Evolutionary conservation across 2,113 vertebrate genomes (phyloP).

Genomic region (Polypterus bichir): DNA sequence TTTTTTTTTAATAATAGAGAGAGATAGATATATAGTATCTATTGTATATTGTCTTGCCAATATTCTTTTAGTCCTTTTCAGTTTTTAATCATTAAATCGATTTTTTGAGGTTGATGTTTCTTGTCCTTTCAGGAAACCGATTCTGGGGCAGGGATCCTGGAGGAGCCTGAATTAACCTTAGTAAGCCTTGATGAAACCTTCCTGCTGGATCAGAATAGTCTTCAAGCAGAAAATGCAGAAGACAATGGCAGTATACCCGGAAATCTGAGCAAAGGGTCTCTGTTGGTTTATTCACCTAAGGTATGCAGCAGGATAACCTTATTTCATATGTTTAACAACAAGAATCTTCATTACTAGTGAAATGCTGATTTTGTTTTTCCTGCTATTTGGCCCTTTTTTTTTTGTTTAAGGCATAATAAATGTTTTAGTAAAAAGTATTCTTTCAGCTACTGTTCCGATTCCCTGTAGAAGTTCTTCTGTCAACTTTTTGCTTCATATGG

Average conservation of each 20-base stretch:
- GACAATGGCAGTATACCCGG: not conserved
- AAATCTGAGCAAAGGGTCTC: not conserved
- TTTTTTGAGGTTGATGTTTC: not conserved
- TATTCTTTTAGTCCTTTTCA: too few species aligned
- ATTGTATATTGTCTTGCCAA: too few species aligned
- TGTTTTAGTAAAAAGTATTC: too few species aligned
- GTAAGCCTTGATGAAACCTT: constrained; percentile 61
- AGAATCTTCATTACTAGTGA: too few species aligned
- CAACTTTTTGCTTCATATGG: too few species aligned
- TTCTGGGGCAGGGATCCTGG: constrained; percentile 66
- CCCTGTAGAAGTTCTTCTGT: too few species aligned
- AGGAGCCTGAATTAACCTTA: constrained; percentile 73
- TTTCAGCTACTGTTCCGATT: too few species aligned
- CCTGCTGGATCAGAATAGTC: constrained; percentile 32
- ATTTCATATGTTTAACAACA: too few species aligned
- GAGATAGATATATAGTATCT: too few species aligned
- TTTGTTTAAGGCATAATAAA: not conserved
- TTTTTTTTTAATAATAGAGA: too few species aligned
- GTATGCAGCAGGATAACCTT: constrained; percentile 11
- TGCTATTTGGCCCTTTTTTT: not conserved
- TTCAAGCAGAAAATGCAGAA: constrained; percentile 20
- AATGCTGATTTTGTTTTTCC: not conserved
- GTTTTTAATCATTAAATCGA: not conserved
- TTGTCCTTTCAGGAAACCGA: constrained; percentile 42
- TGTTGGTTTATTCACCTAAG: constrained; percentile 17